Percentiles rank a stretch among this genome's conserved stretches.
Evolutionary conservation across 53 echinoderm and acorn worm genomes (phyloP).

Genomic region (Pentamera pediparva): DNA sequence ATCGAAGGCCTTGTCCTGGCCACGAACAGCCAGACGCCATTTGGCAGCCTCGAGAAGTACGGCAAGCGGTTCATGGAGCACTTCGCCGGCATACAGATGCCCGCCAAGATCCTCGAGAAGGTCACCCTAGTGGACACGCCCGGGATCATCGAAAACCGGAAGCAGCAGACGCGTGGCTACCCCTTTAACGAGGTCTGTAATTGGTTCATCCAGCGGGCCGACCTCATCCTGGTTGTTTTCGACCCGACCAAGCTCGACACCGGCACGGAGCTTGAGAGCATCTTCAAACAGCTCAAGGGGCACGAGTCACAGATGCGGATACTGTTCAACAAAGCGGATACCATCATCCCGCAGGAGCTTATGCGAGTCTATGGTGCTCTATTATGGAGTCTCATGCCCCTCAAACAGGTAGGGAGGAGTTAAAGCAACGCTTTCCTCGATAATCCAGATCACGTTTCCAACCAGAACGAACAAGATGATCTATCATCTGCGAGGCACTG

Average conservation of each 20-base stretch:
- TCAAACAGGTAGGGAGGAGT: conserved; percentile 61
- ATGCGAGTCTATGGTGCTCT: conserved; percentile 86
- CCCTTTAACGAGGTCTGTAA: conserved; percentile 79
- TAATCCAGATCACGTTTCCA: no score
- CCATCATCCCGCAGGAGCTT: conserved; percentile 55
- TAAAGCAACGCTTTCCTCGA: no score
- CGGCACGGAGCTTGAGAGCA: conserved; percentile 69
- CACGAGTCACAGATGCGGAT: conserved; percentile 80
- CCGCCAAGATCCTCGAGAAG: conserved; percentile 62
- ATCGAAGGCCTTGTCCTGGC: conserved; percentile 76
- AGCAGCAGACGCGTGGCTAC: conserved; percentile 68
- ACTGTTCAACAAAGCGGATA: conserved; percentile 71
- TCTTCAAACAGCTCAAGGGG: conserved; percentile 63
- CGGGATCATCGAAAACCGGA: conserved; percentile 80
- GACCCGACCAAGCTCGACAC: conserved; percentile 77
- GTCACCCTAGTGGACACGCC: conserved; percentile 73
- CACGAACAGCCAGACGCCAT: conserved; percentile 55
- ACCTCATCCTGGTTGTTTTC: conserved; percentile 75
- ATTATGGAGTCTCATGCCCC: conserved; percentile 76
- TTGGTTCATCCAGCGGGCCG: conserved; percentile 81
- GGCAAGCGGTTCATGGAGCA: conserved; percentile 69
- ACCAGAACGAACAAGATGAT: no score
- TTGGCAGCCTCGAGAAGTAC: conserved; percentile 54
- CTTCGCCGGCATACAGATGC: conserved; percentile 52
- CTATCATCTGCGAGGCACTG: no score